Conservation (phyloP, 2,113 vertebrate species). For the Rhinichthys klamathensis region DNA sequence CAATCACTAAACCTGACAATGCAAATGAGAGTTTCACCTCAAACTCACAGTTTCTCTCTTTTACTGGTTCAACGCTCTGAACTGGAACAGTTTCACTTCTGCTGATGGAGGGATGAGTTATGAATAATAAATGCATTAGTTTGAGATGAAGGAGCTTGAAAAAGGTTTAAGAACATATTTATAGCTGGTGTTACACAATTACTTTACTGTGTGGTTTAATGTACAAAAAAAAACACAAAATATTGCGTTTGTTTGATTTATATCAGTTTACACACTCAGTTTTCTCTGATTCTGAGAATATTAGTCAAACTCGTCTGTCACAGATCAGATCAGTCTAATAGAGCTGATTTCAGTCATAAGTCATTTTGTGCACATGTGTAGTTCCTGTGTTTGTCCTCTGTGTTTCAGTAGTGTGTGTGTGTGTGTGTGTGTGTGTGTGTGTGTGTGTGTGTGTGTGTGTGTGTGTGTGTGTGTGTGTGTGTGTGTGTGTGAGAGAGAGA, state of each 20-base stretch:
- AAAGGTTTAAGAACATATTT: background rate
- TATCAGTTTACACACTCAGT: no score
- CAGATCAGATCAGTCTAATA: background rate
- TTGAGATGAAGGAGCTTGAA: background rate
- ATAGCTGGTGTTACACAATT: background rate
- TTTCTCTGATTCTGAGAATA: no score
- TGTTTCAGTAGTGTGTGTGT: no score
- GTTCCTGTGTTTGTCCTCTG: background rate
- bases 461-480: no score
- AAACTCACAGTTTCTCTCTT: background rate
- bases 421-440: no score
- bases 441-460: no score
- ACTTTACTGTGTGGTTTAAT: background rate
- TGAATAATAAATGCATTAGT: background rate
- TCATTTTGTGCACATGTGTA: no score
- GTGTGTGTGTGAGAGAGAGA: no score
- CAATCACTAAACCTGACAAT: background rate
- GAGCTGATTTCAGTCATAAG: no score
- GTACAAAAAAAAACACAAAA: background rate
- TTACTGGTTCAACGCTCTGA: background rate
- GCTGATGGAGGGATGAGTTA: background rate
- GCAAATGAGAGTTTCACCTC: background rate
- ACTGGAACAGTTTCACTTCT: background rate
- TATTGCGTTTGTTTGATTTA: background rate
- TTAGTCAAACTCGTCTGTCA: no score